These are phyloP conservation scores for Pelagia noctiluca DNA, from an alignment of 30 jellyfish, hydroid and myxozoan species.

Conservation along the genomic window DNA sequence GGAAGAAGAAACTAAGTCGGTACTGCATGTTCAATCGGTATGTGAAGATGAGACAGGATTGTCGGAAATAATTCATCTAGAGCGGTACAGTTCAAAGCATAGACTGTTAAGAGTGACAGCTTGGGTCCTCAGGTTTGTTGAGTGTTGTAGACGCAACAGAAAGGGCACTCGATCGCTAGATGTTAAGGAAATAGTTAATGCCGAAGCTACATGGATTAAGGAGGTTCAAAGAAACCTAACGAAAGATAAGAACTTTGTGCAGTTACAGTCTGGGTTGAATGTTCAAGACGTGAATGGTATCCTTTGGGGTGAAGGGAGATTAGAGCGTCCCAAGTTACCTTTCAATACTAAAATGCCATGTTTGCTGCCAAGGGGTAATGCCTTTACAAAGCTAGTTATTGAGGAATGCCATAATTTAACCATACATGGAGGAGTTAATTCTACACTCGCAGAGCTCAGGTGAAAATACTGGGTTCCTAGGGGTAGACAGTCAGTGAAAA, in stretches of 20 bases:
- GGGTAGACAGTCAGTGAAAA: conserved; percentile 12
- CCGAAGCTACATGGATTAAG: neutral
- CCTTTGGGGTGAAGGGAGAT: neutral
- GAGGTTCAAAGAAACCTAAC: conserved; percentile 12
- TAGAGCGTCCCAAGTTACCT: neutral
- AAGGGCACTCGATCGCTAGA: neutral
- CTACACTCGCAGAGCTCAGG: neutral
- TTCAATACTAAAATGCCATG: neutral
- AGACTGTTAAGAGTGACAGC: conserved; percentile 12
- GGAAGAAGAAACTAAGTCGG: neutral
- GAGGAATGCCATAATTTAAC: neutral
- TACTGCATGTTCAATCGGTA: neutral
- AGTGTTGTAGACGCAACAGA: neutral
- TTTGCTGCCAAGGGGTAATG: neutral
- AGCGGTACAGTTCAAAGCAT: neutral
- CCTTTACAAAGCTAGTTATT: neutral
- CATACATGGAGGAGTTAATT: neutral
- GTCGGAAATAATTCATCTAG: neutral
- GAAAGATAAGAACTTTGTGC: too few relatives aligned
- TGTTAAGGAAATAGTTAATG: neutral
- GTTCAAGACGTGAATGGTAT: neutral
- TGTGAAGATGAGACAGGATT: neutral
- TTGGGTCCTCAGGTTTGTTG: neutral
- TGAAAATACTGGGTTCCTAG: neutral
- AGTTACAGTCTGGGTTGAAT: too few relatives aligned